A percentile compares a stretch with the other conserved stretches of the same genome.
phyloP scores from a whole-genome alignment of 2,113 vertebrate species.

The Brachypodius melanocephalos region DNA sequence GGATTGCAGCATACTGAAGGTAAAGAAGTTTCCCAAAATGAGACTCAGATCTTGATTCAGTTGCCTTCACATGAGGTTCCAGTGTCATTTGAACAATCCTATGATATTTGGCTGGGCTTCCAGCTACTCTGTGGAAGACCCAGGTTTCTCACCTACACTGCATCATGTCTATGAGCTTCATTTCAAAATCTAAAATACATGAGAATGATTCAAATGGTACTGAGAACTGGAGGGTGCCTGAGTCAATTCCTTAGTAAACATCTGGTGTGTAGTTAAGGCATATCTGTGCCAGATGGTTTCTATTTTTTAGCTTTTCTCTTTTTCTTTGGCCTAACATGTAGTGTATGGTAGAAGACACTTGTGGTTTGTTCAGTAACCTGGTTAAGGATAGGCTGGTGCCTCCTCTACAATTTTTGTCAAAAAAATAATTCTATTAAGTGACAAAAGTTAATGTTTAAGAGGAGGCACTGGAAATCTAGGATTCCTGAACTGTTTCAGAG shows the following conservation, averaged over 20 bases:
- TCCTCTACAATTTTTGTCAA: background rate
- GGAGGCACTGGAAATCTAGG: background rate
- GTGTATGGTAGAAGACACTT: background rate
- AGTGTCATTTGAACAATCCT: background rate
- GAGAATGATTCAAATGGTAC: background rate
- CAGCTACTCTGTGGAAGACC: background rate
- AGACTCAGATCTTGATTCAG: background rate
- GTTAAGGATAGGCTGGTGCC: background rate
- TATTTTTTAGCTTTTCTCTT: background rate
- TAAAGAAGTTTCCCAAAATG: background rate
- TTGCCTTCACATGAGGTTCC: background rate
- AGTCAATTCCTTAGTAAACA: accelerated
- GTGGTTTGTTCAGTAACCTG: background rate
- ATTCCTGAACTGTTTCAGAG: background rate
- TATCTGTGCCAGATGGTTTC: background rate
- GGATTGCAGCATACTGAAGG: background rate
- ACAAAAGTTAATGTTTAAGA: background rate
- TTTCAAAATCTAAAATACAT: background rate
- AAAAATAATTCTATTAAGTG: background rate
- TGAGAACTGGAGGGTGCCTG: background rate
- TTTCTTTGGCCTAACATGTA: background rate
- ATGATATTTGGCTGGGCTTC: background rate
- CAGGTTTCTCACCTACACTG: background rate
- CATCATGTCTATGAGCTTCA: background rate
- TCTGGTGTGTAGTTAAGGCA: background rate